phyloP scores from a whole-genome alignment of 2,797 vertebrate genomes.

The Falco novaeseelandiae region DNA sequence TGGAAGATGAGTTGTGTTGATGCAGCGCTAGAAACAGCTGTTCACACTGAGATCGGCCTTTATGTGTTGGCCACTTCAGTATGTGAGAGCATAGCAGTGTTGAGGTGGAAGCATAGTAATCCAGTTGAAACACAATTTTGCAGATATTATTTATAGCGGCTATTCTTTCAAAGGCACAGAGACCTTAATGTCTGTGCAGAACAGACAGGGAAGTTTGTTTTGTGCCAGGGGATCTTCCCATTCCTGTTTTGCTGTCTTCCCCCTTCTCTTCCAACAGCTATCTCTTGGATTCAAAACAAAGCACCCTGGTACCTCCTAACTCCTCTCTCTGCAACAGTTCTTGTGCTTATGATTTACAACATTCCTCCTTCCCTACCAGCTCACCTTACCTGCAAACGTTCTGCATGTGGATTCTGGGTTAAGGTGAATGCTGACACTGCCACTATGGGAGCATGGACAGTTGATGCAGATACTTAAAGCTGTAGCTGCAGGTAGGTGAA shows the following conservation, averaged over 20 bases:
- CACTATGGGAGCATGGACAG: neutral
- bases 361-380: neutral
- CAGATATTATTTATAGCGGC: neutral
- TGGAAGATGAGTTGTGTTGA: neutral
- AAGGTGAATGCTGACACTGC: neutral
- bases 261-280: neutral
- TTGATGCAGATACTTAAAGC: neutral
- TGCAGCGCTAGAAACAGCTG: neutral
- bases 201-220: neutral
- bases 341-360: rapidly evolving
- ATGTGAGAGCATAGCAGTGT: neutral
- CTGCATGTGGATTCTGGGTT: neutral
- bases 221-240: neutral
- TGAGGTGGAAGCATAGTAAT: neutral
- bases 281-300: neutral
- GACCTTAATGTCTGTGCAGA: neutral
- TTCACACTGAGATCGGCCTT: neutral
- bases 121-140: neutral
- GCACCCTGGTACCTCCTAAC: neutral
- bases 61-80: neutral
- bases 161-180: neutral
- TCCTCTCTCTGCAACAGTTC: neutral
- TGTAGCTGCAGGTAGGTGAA: neutral
- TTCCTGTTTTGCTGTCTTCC: neutral
- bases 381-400: neutral